Base-by-base conservation (phyloP, 2,113 vertebrate genomes). In the Thomomys bottae region DNA sequence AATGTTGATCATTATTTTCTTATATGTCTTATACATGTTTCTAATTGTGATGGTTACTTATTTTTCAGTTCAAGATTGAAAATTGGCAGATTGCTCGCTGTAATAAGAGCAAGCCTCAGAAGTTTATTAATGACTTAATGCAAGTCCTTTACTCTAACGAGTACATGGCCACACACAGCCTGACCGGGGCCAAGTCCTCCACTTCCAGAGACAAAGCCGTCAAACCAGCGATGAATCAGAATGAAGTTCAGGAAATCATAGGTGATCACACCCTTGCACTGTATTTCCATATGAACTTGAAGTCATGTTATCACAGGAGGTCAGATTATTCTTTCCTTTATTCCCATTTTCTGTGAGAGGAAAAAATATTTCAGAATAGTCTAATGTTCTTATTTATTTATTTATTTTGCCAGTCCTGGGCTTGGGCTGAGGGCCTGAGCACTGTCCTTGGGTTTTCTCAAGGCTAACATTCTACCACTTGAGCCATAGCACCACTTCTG, bases 41-140 rank as follows among this genome's bases (percentile, higher is more conserved):
- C 76, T 77, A 87, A 84, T 80, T 72, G 87, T 42, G 36, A 23
- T 75, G 64, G 24, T 92, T 63, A 11, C 63, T 94, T 97, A 94
- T 93, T 97, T n/a, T 97, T 94, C 94, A 98, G 98, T 98, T 98
- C 97, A 97, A 98, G 97, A 97, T 98, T 15, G 97, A 98, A 96
- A 98, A 97, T 93, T 98, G 98, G 98, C 98, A 98, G 97, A 98
- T 98, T 80, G 97, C 97, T 86, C 97, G 97, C 84, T 98, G 98
- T 91, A 98, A 98, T 97, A 98, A 97, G 95, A 98, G 97, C 97
- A 98, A 98, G 93, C 97, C 97, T 97, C 98, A 98, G 30, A 98
- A 98, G 93, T 98, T 98, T 95, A 97, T 98, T 96, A 98, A 98
- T 80, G 97, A 98, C 75, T 96, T 98, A 97, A 98, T 98, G 98